Percentiles rank a stretch among this genome's conserved stretches.
phyloP scores from a whole-genome alignment of 1,140 invertebrate genomes.

The Tyrophagus putrescentiae region DNA sequence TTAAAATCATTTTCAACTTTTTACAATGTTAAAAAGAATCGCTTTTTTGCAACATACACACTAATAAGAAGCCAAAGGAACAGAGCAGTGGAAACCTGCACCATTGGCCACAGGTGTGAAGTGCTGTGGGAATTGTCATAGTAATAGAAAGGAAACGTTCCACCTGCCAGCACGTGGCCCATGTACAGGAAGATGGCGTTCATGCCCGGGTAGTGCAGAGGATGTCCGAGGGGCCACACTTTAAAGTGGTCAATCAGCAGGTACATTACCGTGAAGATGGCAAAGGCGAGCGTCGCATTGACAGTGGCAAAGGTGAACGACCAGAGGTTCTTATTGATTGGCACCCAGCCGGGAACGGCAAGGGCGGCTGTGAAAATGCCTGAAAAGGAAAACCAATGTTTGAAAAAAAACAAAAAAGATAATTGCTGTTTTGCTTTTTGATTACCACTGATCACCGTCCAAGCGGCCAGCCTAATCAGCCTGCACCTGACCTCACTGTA shows the following conservation, averaged over 20 bases:
- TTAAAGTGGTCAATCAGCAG: conserved; percentile 8
- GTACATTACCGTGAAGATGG: conserved; percentile 14
- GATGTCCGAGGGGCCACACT: conserved; percentile 14
- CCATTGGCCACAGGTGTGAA: conserved; percentile 13
- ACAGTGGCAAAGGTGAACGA: conserved; percentile 17
- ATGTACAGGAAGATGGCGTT: conserved; percentile 75
- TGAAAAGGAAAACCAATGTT: background rate
- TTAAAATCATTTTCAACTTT: too few species aligned
- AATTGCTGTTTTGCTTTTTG: background rate
- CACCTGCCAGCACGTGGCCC: conserved; percentile 58
- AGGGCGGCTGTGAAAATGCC: background rate
- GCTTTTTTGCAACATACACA: conserved; percentile 6
- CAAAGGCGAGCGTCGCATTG: background rate
- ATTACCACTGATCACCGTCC: background rate
- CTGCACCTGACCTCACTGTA: background rate
- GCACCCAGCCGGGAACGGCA: background rate
- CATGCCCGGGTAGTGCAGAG: conserved; percentile 46
- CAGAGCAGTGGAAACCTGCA: background rate
- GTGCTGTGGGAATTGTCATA: background rate
- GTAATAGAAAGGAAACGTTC: conserved; percentile 55
- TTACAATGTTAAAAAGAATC: conserved; percentile 13
- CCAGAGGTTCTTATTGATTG: conserved; percentile 22
- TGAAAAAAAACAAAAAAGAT: background rate
- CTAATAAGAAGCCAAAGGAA: conserved; percentile 17
- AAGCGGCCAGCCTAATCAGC: background rate